Base-by-base conservation (phyloP, 2,888 invertebrate genomes). In the Ashinkailepas kermadecensis region DNA sequence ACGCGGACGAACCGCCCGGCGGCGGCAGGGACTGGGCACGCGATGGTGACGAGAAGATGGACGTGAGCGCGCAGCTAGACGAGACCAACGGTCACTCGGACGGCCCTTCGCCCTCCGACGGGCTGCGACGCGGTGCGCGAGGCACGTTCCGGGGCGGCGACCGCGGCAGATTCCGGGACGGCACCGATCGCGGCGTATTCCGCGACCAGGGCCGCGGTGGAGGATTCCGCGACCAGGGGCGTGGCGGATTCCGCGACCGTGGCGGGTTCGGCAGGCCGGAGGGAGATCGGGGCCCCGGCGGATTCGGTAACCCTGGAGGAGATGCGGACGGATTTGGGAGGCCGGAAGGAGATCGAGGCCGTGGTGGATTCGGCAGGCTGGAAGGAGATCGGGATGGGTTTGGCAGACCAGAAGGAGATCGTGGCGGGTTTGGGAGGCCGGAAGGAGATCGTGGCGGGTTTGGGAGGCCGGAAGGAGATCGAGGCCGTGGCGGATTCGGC, bases 21-120 rank as follows among this genome's bases (percentile, higher is more conserved):
- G 78, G 82, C 62, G 81, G 81, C n/a, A 21, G 58, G 2, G 62
- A 81, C 67, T 62, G 81, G 78, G 62, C 64, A n/a, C 59, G 81
- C 8, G 74, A 11, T 7, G 21, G 8, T 10, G 21, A 74, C 39
- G 39, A 70, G n/a, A 15, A 18, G 9, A 56, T 21, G 54, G 13
- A 74, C 23, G 13, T 56, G 21, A 54, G 54, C 12, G 59, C 12
- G 12, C 70, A 12, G 18, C 54, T 56, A 10, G 10, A n/a, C 65
- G 65, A 65, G n/a, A 9, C 65, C 15, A 74, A 74, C 74, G 74
- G 74, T 18, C 7, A 23, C 21, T 56, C 54, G 18, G 56, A 74
- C 15, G 70, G 70, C 18, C n/a, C n/a, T 13, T 7, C 59, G 59
- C 11, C 59, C 39, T 39, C 39, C 39, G 39, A 39, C 39, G 39